A percentile compares a stretch with the other conserved stretches of the same genome.
phyloP scores from a whole-genome alignment of 1,140 invertebrate genomes.

The Brachionus sp. region DNA sequence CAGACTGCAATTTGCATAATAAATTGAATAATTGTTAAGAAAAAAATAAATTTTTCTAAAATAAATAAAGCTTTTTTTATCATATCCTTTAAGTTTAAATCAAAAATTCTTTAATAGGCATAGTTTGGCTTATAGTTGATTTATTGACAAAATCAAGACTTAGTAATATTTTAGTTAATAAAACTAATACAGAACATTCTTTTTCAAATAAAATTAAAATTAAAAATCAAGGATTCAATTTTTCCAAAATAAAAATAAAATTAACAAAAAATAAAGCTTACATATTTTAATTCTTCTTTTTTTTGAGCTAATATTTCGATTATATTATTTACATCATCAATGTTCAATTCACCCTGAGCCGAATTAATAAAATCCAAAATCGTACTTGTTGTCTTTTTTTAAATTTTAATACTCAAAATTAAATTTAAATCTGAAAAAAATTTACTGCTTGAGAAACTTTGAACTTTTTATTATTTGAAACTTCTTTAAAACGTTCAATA shows the following conservation, averaged over 20 bases:
- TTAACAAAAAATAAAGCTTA: background rate
- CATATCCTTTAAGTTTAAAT: no score
- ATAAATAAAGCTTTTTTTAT: no score
- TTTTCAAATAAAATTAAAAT: background rate
- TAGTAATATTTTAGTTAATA: no score
- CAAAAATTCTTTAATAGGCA: no score
- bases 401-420: background rate
- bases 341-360: conserved; percentile 25
- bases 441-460: conserved; percentile 21
- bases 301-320: conserved; percentile 18
- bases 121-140: no score
- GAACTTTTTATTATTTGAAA: conserved; percentile 53
- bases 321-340: conserved; percentile 28
- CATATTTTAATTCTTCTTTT: conserved; percentile 41
- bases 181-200: no score
- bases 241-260: background rate
- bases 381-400: background rate
- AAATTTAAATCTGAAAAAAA: background rate
- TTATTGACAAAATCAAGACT: no score
- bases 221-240: background rate
- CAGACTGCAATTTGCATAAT: no score
- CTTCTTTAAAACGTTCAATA: conserved; percentile 69
- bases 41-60: no score
- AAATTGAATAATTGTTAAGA: no score
- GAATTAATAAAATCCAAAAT: conserved; percentile 14